These are phyloP conservation scores for Antechinus stuartii DNA, from an alignment of 2,113 vertebrate species.

Conservation along the genomic window DNA sequence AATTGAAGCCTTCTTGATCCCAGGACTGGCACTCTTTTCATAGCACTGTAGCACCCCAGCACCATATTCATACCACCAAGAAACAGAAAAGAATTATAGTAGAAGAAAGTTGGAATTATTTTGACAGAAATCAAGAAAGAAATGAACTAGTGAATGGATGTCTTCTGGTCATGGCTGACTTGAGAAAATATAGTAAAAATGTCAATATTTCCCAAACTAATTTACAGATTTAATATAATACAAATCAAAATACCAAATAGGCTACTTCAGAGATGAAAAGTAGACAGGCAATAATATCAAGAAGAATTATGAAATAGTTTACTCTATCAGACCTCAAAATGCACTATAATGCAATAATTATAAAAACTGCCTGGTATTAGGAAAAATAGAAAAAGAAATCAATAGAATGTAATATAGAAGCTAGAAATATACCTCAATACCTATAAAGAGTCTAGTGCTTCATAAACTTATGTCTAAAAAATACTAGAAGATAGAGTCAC, in stretches of 20 bases:
- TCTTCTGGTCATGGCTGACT: background rate
- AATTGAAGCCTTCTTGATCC: background rate
- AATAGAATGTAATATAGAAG: background rate
- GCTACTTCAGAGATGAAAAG: background rate
- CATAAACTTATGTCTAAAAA: background rate
- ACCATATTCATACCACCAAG: background rate
- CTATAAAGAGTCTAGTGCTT: background rate
- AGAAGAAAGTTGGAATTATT: background rate
- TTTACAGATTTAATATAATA: background rate
- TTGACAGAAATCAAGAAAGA: background rate
- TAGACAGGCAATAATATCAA: background rate
- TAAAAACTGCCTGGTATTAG: background rate
- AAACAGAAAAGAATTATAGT: background rate
- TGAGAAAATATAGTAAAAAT: background rate
- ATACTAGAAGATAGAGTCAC: background rate
- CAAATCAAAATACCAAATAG: background rate
- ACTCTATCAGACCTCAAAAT: background rate
- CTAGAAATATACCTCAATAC: background rate
- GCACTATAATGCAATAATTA: background rate
- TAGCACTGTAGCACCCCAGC: background rate
- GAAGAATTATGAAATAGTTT: constrained; percentile 1
- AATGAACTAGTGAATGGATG: background rate
- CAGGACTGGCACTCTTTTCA: background rate
- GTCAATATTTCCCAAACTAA: background rate
- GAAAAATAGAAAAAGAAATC: background rate